Evolutionary conservation across 2,113 vertebrate genomes (phyloP), one percentile per base, ranked within the genome.

Genomic region (Beaufortia kweichowensis): DNA sequence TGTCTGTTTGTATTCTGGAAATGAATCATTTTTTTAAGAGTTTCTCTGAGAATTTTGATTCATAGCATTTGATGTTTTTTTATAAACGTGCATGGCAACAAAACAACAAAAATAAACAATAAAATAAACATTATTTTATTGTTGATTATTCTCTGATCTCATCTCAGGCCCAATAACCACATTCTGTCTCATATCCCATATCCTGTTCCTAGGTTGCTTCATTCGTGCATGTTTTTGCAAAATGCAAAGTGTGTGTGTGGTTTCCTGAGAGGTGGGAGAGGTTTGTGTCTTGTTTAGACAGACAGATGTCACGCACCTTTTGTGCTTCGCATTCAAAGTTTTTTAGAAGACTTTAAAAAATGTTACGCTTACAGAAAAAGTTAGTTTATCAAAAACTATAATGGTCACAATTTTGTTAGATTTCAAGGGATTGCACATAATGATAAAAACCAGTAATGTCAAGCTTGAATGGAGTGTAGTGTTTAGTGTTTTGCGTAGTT

Each of bases 121-220:
- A n/a, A 11, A 9, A 50, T 8, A 6, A 2, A 6, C 19, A n/a
- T n/a, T 1, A 53, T 12, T 73, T 70, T 67, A 61, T 68, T 62
- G 71, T 81, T 55, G 73, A 11, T 29, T 24, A 48, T n/a, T 8
- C 60, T 65, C 26, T 73, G 29, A 60, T 53, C 53, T 59, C 31
- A 78, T 59, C 50, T 76, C 19, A 61, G 70, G 39, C 57, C 62
- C 57, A 67, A 77, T 69, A 76, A 85, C 86, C 85, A 65, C 87
- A 86, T 60, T 78, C 76, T 88, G 78, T 88, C 80, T 83, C 81
- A 10, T 82, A 82, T 86, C 81, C 85, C 85, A 79, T 87, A 82
- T 86, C 83, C 86, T 87, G 84, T 89, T 76, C 78, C 76, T 80
- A 86, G 80, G 81, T 86, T 86, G 69, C 71, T 76, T 84, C 59